phyloP scores from a whole-genome alignment of 2,888 invertebrate species.

The Geotrupes spiniger region DNA sequence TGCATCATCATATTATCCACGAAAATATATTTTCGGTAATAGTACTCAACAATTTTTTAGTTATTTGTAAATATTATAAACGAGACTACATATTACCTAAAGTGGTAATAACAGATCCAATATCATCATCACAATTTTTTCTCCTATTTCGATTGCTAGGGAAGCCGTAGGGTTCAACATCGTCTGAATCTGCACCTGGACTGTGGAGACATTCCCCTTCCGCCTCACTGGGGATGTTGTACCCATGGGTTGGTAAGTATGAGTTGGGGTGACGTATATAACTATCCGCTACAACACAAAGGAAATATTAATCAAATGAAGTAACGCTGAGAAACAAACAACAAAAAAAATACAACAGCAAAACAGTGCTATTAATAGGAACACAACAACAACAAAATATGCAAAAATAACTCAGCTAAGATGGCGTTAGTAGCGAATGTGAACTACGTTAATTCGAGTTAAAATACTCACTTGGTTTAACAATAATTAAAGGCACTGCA shows the following conservation, averaged over 20 bases:
- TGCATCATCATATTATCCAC: too few species aligned
- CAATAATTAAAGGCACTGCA: conserved; percentile 60
- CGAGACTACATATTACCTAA: too few species aligned
- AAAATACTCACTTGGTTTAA: conserved; percentile 52
- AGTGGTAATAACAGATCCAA: conserved; percentile 67
- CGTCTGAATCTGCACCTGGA: conserved; percentile 50
- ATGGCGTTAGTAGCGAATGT: not conserved
- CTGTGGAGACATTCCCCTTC: conserved; percentile 56
- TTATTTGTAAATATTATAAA: too few species aligned
- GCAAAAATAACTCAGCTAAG: too few species aligned
- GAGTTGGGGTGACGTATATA: conserved; percentile 82
- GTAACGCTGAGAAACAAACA: too few species aligned
- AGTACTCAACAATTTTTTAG: too few species aligned
- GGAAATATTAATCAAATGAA: too few species aligned
- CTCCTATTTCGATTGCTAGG: conserved; percentile 51
- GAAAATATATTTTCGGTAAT: too few species aligned
- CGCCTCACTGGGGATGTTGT: conserved; percentile 66
- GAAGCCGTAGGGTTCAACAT: conserved; percentile 54
- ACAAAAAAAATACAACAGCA: not conserved
- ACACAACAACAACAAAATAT: not conserved
- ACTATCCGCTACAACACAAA: conserved; percentile 56
- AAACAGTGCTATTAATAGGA: conserved; percentile 8
- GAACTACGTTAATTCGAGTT: conserved; percentile 9
- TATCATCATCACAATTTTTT: conserved; percentile 58
- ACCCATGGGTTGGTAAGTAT: conserved; percentile 67